Evolutionary conservation across 2,888 invertebrate genomes (phyloP), one percentile per base, ranked within the genome.

Genomic region (Cepaea hortensis): DNA sequence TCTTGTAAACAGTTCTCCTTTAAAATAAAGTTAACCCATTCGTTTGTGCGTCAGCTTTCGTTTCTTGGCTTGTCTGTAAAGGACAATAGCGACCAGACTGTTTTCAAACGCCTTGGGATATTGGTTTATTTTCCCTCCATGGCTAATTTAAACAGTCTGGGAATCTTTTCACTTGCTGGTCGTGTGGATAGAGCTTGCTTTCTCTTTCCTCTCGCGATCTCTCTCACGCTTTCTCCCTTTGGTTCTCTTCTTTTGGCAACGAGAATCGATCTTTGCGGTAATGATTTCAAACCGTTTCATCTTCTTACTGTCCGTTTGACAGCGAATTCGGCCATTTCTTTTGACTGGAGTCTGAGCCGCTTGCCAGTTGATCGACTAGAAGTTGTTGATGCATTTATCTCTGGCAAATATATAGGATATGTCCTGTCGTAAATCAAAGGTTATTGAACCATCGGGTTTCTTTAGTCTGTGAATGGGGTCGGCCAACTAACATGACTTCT

Each of bases 121-220:
- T 79, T 62, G 35, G 35, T 35, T 7, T 18, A 15, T 15, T n/a
- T 6, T 62, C 62, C 13, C 11, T 3, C 35, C 23, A 79, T 35
- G 35, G 62, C 79, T 79, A 79, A 79, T 79, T 79, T 62, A 62
- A 79, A 62, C 35, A 79, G 79, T 62, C 77, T 79, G 79, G 18
- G 5, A 55, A 13, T 62, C 46, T 79, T 79, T 23, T 79, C 5
- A 55, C 62, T 15, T 11, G 11, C 35, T 62, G 79, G 62, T 15
- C 23, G 79, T 50, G 7, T 79, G 79, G 79, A 35, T 79, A 70
- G 70, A 84, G 65, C 76, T 84, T 76, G n/a, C 50, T 18, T 11
- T 35, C 15, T 11, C 5, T 65, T 46, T 15, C n/a, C 11, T 81
- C 55, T n/a, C 55, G 11, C 15, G n/a, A 20, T 55, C 11, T 55